Evolutionary conservation across 2,797 vertebrate genomes (phyloP), one percentile per base, ranked within the genome.

Genomic region (Silurus lanzhouensis): DNA sequence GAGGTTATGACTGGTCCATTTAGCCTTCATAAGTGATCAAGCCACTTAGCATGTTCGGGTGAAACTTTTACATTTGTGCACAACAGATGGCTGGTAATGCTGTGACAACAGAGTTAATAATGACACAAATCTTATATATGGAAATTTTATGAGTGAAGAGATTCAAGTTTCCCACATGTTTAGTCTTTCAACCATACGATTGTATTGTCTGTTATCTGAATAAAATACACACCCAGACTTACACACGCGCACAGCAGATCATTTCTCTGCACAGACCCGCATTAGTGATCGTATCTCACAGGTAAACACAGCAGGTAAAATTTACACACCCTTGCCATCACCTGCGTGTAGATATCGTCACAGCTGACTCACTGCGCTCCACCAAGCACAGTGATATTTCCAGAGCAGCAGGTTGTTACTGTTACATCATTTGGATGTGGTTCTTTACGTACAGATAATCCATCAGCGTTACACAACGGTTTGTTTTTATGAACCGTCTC

Each of bases 321-420:
- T 80, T 82, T 70, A 85, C 87, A 84, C 84, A 77, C 84, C 83
- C 64, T 27, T 83, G 52, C 61, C 76, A 84, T 81, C 66, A 66
- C 66, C 61, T 84, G 70, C 57, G 61, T 85, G 74, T 19, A 27
- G 77, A 67, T 27, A 71, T 46, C 58, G 52, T 84, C 38, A 44
- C 12, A 63, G 57, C 25, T 86, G 86, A 88, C 79, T 89, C 84
- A 86, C 48, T 38, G 60, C 14, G n/a, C 74, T 80, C 82, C 84
- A 61, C 78, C 60, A 82, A 67, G 38, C 48, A 48, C 57, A 4
- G 17, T 31, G 55, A 67, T 68, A 46, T 84, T 84, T 86, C 86
- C 68, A 66, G 72, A 84, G 20, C 31, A 81, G 57, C 19, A 57
- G 72, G 79, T 60, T 74, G 61, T 79, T 86, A 77, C 9, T 17